These are phyloP conservation scores for Mesocricetus auratus DNA, from an alignment of 2,113 vertebrate genomes.

Conservation along the genomic window DNA sequence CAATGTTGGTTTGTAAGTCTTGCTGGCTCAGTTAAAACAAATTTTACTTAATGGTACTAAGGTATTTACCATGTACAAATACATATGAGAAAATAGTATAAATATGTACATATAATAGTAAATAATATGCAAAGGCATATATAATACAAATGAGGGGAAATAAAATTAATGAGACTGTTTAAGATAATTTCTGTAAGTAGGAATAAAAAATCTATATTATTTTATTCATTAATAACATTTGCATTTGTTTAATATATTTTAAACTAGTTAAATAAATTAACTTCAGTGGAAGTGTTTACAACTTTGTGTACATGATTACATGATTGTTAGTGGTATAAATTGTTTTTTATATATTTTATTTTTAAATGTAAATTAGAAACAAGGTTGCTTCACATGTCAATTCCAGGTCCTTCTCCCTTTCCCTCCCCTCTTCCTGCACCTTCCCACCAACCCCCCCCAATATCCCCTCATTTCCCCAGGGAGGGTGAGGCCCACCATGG, in stretches of 20 bases:
- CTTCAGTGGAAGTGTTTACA: not conserved
- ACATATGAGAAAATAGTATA: not conserved
- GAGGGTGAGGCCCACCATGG: no score
- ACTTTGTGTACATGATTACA: not conserved
- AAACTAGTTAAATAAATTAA: conserved; percentile 38
- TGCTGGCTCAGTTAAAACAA: conserved; percentile 13
- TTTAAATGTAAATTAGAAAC: no score
- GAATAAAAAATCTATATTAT: conserved; percentile 9
- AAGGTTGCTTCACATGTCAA: no score
- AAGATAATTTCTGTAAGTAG: conserved; percentile 7
- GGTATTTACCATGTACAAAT: not conserved
- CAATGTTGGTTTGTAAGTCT: conserved; percentile 2
- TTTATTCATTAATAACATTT: not conserved
- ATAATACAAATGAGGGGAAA: conserved; percentile 23
- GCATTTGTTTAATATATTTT: not conserved
- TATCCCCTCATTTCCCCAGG: no score
- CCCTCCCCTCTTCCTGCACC: no score
- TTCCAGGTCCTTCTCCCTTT: no score
- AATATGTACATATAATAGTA: not conserved
- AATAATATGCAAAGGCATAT: not conserved
- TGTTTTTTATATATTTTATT: no score
- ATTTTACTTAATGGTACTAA: conserved; percentile 18
- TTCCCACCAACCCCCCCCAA: no score
- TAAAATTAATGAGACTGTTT: not conserved
- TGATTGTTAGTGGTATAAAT: not conserved